phyloP scores from a whole-genome alignment of 2,113 vertebrate species.

The Progne subis region DNA sequence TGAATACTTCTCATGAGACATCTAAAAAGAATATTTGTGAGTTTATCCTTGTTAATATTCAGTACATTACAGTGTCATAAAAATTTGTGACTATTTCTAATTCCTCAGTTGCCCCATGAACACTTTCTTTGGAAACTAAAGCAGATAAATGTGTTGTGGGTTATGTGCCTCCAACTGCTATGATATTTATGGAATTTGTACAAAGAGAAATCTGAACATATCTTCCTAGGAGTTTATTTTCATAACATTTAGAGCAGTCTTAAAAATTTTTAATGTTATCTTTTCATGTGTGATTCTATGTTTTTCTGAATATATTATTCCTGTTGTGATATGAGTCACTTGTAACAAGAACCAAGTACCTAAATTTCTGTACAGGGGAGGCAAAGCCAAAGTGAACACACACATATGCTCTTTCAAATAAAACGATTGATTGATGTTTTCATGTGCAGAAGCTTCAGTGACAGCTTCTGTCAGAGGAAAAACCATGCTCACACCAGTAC shows the following conservation, averaged over 20 bases:
- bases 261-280: background rate
- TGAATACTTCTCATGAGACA: background rate
- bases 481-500: accelerated
- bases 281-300: background rate
- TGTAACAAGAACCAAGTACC: background rate
- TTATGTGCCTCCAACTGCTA: background rate
- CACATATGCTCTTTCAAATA: background rate
- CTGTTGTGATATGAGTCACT: background rate
- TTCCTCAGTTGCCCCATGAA: background rate
- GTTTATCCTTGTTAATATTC: background rate
- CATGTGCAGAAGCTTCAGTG: background rate
- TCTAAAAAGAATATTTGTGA: background rate
- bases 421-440: background rate
- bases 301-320: background rate
- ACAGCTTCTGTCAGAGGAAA: background rate
- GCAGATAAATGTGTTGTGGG: background rate
- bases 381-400: background rate
- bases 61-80: background rate
- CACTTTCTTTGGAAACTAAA: background rate
- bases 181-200: background rate
- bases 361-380: background rate
- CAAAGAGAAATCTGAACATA: background rate
- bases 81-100: background rate
- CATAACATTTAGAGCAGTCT: background rate
- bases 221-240: background rate